Conservation (phyloP, 2,888 invertebrate genomes). For the Hanleya hanleyi region DNA sequence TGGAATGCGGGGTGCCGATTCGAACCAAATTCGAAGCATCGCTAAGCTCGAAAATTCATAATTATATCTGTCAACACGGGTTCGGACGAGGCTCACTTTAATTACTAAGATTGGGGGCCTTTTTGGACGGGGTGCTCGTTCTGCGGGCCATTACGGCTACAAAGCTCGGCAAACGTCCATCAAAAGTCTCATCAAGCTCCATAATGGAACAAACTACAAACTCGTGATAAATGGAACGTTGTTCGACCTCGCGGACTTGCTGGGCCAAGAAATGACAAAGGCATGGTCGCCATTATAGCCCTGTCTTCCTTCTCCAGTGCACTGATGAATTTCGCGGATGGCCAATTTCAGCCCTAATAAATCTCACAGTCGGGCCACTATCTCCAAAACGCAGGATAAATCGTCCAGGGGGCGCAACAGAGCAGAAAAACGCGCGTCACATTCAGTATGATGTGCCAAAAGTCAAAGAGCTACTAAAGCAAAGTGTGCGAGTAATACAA, state of each 20-base stretch:
- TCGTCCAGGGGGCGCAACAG: background rate
- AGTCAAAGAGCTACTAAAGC: too few species aligned
- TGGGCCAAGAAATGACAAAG: background rate
- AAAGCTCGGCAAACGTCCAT: background rate
- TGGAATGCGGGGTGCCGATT: background rate
- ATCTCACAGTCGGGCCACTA: background rate
- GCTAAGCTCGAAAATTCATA: background rate
- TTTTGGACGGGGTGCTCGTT: background rate
- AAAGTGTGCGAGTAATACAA: too few species aligned
- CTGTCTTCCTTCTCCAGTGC: background rate
- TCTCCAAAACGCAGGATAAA: background rate
- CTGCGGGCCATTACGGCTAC: background rate
- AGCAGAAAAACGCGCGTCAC: background rate
- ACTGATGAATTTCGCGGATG: conserved; percentile 7
- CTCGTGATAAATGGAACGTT: background rate
- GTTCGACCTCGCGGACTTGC: background rate
- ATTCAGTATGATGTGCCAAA: too few species aligned
- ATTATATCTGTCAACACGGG: conserved; percentile 6
- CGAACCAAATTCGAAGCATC: background rate
- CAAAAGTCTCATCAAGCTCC: conserved; percentile 1
- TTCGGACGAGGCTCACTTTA: background rate
- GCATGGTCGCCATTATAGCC: background rate
- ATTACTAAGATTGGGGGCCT: conserved; percentile 3
- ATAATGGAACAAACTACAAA: background rate
- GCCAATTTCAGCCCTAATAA: background rate